Percentiles rank a stretch among this genome's conserved stretches.
Evolutionary conservation across 2,113 vertebrate genomes (phyloP).

Genomic region (Anoura caudifer): DNA sequence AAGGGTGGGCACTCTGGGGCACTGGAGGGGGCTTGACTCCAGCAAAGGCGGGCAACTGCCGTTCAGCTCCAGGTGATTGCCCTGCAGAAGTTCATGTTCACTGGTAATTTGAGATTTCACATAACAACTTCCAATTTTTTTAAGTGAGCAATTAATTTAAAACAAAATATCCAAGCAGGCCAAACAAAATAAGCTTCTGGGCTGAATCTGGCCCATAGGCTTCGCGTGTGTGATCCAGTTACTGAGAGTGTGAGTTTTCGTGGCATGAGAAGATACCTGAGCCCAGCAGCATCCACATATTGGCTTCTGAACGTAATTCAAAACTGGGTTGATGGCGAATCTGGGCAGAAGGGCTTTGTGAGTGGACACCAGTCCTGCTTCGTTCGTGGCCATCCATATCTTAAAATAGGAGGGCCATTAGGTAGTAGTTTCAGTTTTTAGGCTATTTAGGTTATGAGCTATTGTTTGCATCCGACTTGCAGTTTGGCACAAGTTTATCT

Average conservation of each 20-base stretch:
- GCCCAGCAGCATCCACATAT: neutral
- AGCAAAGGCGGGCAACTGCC: neutral
- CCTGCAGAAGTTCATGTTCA: neutral
- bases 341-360: neutral
- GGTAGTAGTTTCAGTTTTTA: neutral
- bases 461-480: neutral
- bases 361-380: neutral
- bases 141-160: constrained; percentile 19
- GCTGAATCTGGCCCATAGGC: neutral
- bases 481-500: neutral
- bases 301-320: neutral
- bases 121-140: neutral
- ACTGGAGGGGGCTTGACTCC: neutral
- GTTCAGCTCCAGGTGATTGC: neutral
- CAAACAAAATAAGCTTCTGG: neutral
- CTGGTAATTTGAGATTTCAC: neutral
- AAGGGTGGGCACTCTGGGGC: neutral
- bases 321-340: neutral
- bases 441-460: neutral
- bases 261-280: neutral
- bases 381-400: neutral
- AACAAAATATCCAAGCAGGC: neutral
- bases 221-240: neutral
- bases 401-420: neutral
- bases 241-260: neutral